These are phyloP conservation scores for Cheilosia urbana DNA, from an alignment of 2,888 invertebrate genomes.

Conservation along the genomic window DNA sequence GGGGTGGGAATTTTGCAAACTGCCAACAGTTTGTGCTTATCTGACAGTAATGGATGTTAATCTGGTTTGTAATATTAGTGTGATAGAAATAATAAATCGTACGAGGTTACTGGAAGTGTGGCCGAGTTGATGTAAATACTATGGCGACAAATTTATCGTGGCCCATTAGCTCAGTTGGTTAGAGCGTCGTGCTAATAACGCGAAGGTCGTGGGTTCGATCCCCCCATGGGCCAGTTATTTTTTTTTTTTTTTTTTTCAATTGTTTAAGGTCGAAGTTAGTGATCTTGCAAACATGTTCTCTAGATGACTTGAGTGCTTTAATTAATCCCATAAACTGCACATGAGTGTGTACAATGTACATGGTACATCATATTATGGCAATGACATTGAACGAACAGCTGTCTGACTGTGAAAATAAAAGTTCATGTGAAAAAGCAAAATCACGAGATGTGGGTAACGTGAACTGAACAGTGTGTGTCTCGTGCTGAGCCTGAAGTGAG, in stretches of 20 bases:
- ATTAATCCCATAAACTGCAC: not conserved
- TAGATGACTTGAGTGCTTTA: not conserved
- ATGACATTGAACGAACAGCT: conserved; percentile 1
- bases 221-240: conserved; percentile 82
- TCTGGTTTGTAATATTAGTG: too few species aligned
- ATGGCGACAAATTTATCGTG: conserved; percentile 44
- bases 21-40: not conserved
- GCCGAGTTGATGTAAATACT: not conserved
- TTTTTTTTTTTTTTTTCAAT: conserved; percentile 63
- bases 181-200: conserved; percentile 85
- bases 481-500: conserved; percentile 32
- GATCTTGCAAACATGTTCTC: not conserved
- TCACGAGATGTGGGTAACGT: conserved; percentile 12
- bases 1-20: not conserved
- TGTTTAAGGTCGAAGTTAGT: not conserved
- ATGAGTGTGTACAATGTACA: too few species aligned
- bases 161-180: conserved; percentile 85
- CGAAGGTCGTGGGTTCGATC: conserved; percentile 84
- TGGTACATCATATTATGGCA: not conserved
- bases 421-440: conserved; percentile 15
- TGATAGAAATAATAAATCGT: too few species aligned
- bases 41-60: too few species aligned
- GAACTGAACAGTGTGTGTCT: not conserved
- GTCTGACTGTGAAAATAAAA: not conserved
- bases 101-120: too few species aligned